Percentiles rank a stretch among this genome's conserved stretches.
Evolutionary conservation across 2,113 vertebrate genomes (phyloP).

Genomic region (Bostrychus sinensis): DNA sequence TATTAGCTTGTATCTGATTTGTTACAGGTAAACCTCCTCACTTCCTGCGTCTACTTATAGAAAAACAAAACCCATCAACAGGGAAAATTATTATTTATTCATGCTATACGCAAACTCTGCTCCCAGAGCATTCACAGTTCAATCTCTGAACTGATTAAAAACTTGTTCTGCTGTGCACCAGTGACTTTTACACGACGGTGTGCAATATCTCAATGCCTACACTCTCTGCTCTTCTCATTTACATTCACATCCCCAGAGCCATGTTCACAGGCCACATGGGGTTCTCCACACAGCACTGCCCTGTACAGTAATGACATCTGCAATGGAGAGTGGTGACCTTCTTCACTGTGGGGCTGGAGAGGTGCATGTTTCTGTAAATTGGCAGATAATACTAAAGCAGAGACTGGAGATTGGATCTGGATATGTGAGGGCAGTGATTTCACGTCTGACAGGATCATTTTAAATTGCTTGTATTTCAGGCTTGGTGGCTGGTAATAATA

Average conservation of each 20-base stretch:
- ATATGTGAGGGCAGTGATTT: slow-evolving; percentile 13
- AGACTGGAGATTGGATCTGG: slow-evolving; percentile 14
- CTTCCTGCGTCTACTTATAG: slow-evolving; percentile 93
- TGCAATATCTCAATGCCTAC: slow-evolving; percentile 5
- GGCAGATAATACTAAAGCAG: background rate
- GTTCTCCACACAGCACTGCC: slow-evolving; percentile 6
- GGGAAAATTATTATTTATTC: too few relatives aligned
- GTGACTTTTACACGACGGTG: slow-evolving; percentile 39
- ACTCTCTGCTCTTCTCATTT: slow-evolving; percentile 26
- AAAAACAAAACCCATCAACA: too few relatives aligned
- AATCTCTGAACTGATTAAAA: slow-evolving; percentile 51
- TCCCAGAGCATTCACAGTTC: background rate
- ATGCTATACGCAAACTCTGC: background rate
- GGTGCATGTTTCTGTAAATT: too few relatives aligned
- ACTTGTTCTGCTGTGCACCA: slow-evolving; percentile 44
- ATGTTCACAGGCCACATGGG: slow-evolving; percentile 16
- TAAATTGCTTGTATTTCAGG: slow-evolving; percentile 10
- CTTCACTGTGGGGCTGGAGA: too few relatives aligned
- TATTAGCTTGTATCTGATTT: background rate
- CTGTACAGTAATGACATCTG: slow-evolving; percentile 44
- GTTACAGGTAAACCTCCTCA: slow-evolving; percentile 94
- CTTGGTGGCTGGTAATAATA: too few relatives aligned
- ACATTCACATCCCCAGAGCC: slow-evolving; percentile 18
- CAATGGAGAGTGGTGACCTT: slow-evolving; percentile 31
- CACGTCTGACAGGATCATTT: background rate